phyloP scores from a whole-genome alignment of 2,888 invertebrate species.

The Pandemis cinnamomeana region DNA sequence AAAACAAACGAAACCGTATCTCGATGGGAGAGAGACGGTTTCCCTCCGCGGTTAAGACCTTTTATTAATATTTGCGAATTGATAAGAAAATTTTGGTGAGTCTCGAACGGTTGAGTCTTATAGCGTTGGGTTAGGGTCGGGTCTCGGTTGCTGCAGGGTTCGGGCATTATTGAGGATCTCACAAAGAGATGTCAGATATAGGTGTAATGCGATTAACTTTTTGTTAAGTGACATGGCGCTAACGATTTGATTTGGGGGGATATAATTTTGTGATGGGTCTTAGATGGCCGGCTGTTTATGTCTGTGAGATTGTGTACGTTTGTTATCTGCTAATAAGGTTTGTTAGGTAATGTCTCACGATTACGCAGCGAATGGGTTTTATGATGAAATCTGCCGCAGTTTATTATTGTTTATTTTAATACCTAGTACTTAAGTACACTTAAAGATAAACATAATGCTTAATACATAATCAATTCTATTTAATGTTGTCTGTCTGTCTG shows the following conservation, averaged over 20 bases:
- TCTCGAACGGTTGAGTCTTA: conserved; percentile 28
- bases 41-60: conserved; percentile 54
- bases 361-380: background rate
- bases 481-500: background rate
- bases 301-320: background rate
- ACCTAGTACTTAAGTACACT: background rate
- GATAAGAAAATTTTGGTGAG: conserved; percentile 50
- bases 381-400: background rate
- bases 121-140: conserved; percentile 55
- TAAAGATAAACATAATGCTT: too few relatives aligned
- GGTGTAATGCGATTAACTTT: conserved; percentile 78
- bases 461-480: too few relatives aligned
- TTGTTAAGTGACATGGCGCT: conserved; percentile 77
- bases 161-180: conserved; percentile 57
- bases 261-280: conserved; percentile 47
- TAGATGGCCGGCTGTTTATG: conserved; percentile 27
- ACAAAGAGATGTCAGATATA: conserved; percentile 78
- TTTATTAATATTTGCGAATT: conserved; percentile 77
- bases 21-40: conserved; percentile 50
- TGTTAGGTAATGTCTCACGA: background rate
- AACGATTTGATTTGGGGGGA: conserved; percentile 71
- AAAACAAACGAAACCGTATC: conserved; percentile 49
- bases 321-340: conserved; percentile 7
- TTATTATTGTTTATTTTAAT: background rate
- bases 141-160: conserved; percentile 40